Percentiles rank a stretch among this genome's conserved stretches.
Evolutionary conservation across 2,113 vertebrate species (phyloP).

Genomic region (Pterocles orientalis): DNA sequence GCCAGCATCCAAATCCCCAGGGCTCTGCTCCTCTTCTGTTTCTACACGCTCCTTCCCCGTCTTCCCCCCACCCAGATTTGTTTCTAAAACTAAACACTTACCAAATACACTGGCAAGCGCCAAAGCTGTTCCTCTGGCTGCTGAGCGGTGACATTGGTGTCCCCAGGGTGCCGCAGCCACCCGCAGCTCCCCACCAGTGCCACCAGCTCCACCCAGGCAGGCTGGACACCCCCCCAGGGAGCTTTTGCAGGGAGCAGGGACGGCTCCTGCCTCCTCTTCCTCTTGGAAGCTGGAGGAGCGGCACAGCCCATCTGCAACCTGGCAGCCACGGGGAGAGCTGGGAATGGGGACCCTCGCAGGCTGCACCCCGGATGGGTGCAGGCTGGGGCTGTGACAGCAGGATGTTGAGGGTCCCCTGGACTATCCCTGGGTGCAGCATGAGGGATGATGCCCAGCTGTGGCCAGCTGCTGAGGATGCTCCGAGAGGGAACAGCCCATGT

Average conservation of each 20-base stretch:
- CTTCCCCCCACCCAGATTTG: background rate
- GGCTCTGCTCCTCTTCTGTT: background rate
- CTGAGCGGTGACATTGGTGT: background rate
- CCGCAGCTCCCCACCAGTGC: background rate
- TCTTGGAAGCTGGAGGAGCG: accelerated
- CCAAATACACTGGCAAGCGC: too few relatives aligned
- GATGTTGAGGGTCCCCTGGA: background rate
- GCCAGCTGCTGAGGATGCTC: background rate
- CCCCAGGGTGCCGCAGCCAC: background rate
- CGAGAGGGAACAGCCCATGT: accelerated
- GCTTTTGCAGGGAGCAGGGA: background rate
- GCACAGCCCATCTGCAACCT: background rate
- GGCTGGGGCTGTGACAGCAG: background rate
- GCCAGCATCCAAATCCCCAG: background rate
- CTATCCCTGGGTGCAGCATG: background rate
- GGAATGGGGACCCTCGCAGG: background rate
- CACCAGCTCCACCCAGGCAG: accelerated
- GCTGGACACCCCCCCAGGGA: background rate
- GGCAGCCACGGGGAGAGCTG: background rate
- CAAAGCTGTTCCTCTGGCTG: background rate
- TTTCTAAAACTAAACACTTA: background rate
- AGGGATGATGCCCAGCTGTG: background rate
- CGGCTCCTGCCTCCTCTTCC: background rate
- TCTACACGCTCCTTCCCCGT: background rate
- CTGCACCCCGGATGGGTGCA: background rate